These are phyloP conservation scores for Heliconius congener DNA, from an alignment of 1,140 invertebrate species.

Conservation along the genomic window DNA sequence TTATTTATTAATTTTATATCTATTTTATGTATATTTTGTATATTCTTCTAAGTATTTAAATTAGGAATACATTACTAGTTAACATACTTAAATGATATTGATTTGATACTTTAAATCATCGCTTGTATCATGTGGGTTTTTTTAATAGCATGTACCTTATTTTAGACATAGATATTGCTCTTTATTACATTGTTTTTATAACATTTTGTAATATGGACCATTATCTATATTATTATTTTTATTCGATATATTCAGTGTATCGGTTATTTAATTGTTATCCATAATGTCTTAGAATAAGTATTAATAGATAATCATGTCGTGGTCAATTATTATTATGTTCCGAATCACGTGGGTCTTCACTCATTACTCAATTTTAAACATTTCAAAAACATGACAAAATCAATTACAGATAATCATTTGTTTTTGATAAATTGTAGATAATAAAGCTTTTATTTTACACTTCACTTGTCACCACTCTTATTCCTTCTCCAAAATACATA, in stretches of 20 bases:
- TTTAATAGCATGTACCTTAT: constrained; percentile 76
- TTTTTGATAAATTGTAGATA: not conserved
- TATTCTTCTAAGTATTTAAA: not conserved
- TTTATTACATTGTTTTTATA: constrained; percentile 42
- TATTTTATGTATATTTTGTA: constrained; percentile 7
- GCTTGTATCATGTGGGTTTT: constrained; percentile 78
- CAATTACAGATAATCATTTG: not conserved
- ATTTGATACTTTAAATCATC: constrained; percentile 44
- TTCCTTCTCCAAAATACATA: no score
- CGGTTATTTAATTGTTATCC: constrained; percentile 34
- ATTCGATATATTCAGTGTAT: constrained; percentile 34
- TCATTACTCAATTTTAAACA: constrained; percentile 51
- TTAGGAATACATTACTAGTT: not conserved
- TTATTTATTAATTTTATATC: not conserved
- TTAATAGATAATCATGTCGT: constrained; percentile 37
- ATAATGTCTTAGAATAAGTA: constrained; percentile 42
- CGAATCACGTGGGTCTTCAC: constrained; percentile 69
- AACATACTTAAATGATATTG: not conserved
- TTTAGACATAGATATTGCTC: constrained; percentile 52
- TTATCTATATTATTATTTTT: constrained; percentile 39
- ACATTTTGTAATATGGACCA: constrained; percentile 49
- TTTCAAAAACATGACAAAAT: not conserved
- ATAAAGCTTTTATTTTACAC: not conserved
- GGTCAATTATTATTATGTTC: constrained; percentile 40
- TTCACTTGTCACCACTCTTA: not conserved